These are phyloP conservation scores for Xanthostigma xanthostigma DNA, from an alignment of 2,888 invertebrate species.

Conservation along the genomic window DNA sequence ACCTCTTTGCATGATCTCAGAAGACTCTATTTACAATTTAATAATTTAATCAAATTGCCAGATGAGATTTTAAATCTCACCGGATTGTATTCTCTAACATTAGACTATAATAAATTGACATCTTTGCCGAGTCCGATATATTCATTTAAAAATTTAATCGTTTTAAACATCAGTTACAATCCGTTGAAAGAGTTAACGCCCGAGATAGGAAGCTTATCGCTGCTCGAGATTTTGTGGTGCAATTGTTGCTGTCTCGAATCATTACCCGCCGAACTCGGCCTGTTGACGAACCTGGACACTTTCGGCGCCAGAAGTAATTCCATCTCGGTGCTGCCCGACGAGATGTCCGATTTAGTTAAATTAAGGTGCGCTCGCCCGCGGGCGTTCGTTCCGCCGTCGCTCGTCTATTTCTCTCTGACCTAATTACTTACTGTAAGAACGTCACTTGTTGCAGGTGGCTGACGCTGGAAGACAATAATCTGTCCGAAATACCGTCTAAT, in stretches of 20 bases:
- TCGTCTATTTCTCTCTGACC: no score
- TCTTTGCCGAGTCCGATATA: slow-evolving; percentile 44
- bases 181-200: slow-evolving; percentile 39
- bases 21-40: slow-evolving; percentile 47
- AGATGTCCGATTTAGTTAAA: slow-evolving; percentile 37
- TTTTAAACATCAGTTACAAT: slow-evolving; percentile 52
- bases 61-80: slow-evolving; percentile 34
- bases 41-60: slow-evolving; percentile 39
- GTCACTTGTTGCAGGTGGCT: slow-evolving; percentile 50
- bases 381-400: no score
- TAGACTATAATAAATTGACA: slow-evolving; percentile 49
- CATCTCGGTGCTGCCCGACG: slow-evolving; percentile 37
- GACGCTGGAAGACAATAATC: slow-evolving; percentile 45
- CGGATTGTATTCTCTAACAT: slow-evolving; percentile 42
- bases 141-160: slow-evolving; percentile 39
- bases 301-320: slow-evolving; percentile 51
- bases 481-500: slow-evolving; percentile 34
- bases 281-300: slow-evolving; percentile 42
- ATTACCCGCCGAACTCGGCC: slow-evolving; percentile 45
- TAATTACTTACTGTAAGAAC: no score
- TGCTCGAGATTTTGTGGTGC: slow-evolving; percentile 51
- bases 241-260: slow-evolving; percentile 39
- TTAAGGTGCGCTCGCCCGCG: slow-evolving; percentile 40
- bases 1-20: slow-evolving; percentile 39
- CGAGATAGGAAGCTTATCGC: slow-evolving; percentile 41